phyloP scores from a whole-genome alignment of 2,797 vertebrate genomes.

The Alouatta caraya region DNA sequence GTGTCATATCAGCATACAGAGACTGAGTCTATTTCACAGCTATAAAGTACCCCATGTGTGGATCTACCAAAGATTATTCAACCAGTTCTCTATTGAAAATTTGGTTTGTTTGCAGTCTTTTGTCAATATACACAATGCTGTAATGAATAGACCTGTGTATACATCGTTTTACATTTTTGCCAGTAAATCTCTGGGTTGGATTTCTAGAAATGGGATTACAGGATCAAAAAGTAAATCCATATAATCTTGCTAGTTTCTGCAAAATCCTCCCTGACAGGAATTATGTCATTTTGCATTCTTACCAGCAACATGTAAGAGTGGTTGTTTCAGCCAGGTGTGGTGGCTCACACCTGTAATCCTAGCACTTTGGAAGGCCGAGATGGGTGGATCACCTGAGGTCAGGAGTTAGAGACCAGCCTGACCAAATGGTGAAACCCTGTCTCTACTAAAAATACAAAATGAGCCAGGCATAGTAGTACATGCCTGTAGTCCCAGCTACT shows the following conservation, averaged over 20 bases:
- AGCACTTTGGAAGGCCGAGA: too few species aligned
- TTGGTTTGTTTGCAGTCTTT: background rate
- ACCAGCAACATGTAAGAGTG: background rate
- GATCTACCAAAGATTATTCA: background rate
- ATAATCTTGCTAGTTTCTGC: background rate
- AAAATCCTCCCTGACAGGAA: background rate
- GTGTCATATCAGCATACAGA: background rate
- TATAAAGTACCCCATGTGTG: background rate
- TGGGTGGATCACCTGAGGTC: too few species aligned
- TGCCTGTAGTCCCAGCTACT: too few species aligned
- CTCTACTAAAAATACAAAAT: too few species aligned
- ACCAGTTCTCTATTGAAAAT: background rate
- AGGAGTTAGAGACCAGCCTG: too few species aligned
- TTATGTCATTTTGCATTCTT: background rate
- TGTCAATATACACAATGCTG: background rate
- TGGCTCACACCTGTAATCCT: too few species aligned
- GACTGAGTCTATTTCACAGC: background rate
- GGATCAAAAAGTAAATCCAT: background rate
- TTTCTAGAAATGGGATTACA: background rate
- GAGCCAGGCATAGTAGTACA: too few species aligned
- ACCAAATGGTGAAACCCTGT: too few species aligned
- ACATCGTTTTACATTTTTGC: background rate
- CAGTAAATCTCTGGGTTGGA: background rate
- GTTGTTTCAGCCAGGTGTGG: background rate
- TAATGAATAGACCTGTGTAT: background rate